Base-by-base conservation (phyloP, 2,113 vertebrate species). In the Gulo gulo region DNA sequence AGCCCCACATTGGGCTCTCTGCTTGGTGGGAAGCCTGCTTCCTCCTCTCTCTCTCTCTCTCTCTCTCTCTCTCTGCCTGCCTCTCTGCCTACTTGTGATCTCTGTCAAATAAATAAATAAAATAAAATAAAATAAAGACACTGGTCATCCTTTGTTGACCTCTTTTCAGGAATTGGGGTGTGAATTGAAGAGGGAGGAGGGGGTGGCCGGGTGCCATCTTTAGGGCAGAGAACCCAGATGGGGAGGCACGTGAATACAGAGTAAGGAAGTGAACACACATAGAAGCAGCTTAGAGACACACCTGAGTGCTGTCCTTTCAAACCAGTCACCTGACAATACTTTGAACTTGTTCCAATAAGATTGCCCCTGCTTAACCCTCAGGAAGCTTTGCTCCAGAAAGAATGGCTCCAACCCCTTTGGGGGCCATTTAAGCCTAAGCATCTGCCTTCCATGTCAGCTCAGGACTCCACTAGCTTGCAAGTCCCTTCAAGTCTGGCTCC, bases 321-420 rank as follows among this genome's bases (percentile, higher is more conserved):
- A 1, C 34, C 57, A 23, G 31, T 12, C 85, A 26, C 50, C 39
- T 21, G 24, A 26, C 11, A n/a, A 10, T 2, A 18, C 61, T 34
- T 61, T 59, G 69, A 12, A 11, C 39, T 50, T 6, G 2, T 2
- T 82, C 11, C 31, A 45, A 4, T 15, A 65, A 12, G 88, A 24
- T 26, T 0, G 36, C 4, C 9, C 23, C 20, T 1, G 36, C 36
- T 24, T 63, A 57, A 36, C 45, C 67, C 21, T 20, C 1, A 0
- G 78, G 67, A 83, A 59, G 57, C 67, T 45, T 74, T 50, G 57
- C 45, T 45, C n/a, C 67, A 14, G 76, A 31, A 26, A 57, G 55
- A 24, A 36, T 0, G 36, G 36, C 65, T 42, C 26, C 55, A 29
- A 39, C 11, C 12, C 4, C 10, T 8, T 31, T 2, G 11, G 74